A percentile compares a stretch with the other conserved stretches of the same genome.
These are phyloP conservation scores for Biston betularia DNA, from an alignment of 2,888 invertebrate species.

Conservation along the genomic window DNA sequence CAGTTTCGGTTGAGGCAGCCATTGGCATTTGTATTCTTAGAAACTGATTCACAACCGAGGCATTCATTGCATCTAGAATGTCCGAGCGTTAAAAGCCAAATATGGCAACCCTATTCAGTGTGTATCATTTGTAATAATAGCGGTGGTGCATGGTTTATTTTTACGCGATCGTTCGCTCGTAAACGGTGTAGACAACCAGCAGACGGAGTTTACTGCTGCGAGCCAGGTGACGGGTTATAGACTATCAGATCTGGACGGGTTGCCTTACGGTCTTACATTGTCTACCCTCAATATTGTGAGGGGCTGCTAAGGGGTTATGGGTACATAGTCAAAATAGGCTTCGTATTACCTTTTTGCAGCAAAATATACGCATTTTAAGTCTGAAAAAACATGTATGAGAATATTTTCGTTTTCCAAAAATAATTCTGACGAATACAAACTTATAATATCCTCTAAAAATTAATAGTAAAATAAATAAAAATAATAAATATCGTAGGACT, in stretches of 20 bases:
- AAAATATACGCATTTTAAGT: no score
- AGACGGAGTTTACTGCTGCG: constrained; percentile 80
- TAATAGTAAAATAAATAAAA: no score
- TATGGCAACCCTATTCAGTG: constrained; percentile 18
- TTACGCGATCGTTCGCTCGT: constrained; percentile 80
- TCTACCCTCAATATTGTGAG: constrained; percentile 24
- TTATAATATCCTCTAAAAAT: no score
- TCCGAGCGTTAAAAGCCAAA: not conserved
- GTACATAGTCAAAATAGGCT: no score
- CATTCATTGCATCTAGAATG: not conserved
- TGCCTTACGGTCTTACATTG: constrained; percentile 56
- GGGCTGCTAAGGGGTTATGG: not conserved
- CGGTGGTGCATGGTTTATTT: constrained; percentile 72
- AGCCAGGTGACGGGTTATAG: constrained; percentile 69
- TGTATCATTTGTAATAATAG: constrained; percentile 65
- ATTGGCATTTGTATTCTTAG: no score
- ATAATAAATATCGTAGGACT: no score
- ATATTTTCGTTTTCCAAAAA: no score
- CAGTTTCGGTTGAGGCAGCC: no score
- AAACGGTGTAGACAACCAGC: constrained; percentile 81
- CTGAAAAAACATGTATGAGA: no score
- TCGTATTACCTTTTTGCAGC: no score
- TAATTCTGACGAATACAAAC: no score
- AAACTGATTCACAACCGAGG: no score
- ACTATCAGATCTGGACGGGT: constrained; percentile 52